Evolutionary conservation across 2,888 invertebrate genomes (phyloP).

Genomic region (Flexamia atlantica): DNA sequence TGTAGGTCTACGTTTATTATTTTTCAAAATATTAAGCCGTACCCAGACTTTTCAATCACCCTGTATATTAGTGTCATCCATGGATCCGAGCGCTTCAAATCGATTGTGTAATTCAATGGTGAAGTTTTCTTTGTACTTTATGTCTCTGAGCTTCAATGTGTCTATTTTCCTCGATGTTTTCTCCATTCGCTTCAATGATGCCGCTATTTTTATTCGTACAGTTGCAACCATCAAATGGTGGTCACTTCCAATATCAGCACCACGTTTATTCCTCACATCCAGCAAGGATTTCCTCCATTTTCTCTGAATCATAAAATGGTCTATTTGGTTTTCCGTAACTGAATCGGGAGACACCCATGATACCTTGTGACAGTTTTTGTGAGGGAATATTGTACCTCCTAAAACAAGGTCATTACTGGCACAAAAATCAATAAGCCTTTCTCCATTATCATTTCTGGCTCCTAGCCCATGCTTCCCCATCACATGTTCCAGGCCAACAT

Average conservation of each 20-base stretch:
- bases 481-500: conserved; percentile 34
- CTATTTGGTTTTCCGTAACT: conserved; percentile 63
- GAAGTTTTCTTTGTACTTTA: neutral
- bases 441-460: conserved; percentile 38
- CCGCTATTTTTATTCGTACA: conserved; percentile 56
- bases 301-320: conserved; percentile 62
- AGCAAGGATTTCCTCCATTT: conserved; percentile 61
- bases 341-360: conserved; percentile 65
- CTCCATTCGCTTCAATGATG: neutral
- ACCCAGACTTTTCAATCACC: too few species aligned
- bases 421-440: conserved; percentile 60
- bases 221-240: conserved; percentile 56
- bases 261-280: conserved; percentile 55
- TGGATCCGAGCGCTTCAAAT: too few species aligned
- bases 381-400: conserved; percentile 62
- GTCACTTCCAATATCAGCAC: conserved; percentile 60
- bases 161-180: neutral
- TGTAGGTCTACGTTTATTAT: too few species aligned
- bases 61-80: conserved; percentile 19
- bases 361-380: conserved; percentile 62
- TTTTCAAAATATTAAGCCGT: too few species aligned
- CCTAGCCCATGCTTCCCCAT: conserved; percentile 51
- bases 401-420: conserved; percentile 57
- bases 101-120: conserved; percentile 1
- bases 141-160: neutral